These are phyloP conservation scores for Dunckerocampus dactyliophorus DNA, from an alignment of 2,113 vertebrate species.

Conservation along the genomic window DNA sequence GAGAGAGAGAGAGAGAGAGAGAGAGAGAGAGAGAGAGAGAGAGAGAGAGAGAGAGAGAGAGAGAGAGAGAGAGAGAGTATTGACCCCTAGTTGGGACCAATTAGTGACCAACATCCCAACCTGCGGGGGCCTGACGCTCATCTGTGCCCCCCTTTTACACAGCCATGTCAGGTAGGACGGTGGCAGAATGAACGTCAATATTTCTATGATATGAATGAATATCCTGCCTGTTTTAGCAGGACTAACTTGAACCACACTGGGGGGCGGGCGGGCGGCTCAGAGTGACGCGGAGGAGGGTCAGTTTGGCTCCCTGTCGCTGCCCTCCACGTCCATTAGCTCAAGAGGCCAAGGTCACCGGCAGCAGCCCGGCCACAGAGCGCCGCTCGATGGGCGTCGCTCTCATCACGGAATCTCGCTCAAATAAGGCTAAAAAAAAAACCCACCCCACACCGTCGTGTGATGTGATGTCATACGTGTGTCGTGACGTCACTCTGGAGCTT, in stretches of 20 bases:
- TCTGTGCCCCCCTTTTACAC: neutral
- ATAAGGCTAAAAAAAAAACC: neutral
- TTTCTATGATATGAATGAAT: neutral
- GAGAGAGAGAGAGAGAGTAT: too few relatives aligned
- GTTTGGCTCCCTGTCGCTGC: conserved; percentile 22
- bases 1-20: neutral
- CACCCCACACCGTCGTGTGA: too few relatives aligned
- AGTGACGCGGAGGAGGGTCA: neutral
- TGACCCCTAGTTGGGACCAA: neutral
- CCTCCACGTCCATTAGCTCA: conserved; percentile 71
- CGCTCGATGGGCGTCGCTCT: conserved; percentile 57
- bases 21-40: neutral
- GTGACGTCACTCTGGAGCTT: too few relatives aligned
- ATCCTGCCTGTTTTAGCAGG: neutral
- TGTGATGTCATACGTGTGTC: too few relatives aligned
- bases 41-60: neutral
- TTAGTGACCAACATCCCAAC: conserved; percentile 21
- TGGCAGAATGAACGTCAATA: neutral
- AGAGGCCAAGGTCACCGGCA: conserved; percentile 70
- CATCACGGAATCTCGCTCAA: conserved; percentile 36
- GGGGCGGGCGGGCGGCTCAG: neutral
- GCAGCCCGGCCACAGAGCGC: conserved; percentile 34
- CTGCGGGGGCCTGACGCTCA: neutral
- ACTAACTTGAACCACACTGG: neutral
- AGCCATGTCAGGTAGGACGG: neutral